Base-by-base conservation (phyloP, 2,888 invertebrate species). In the Spodoptera picta region DNA sequence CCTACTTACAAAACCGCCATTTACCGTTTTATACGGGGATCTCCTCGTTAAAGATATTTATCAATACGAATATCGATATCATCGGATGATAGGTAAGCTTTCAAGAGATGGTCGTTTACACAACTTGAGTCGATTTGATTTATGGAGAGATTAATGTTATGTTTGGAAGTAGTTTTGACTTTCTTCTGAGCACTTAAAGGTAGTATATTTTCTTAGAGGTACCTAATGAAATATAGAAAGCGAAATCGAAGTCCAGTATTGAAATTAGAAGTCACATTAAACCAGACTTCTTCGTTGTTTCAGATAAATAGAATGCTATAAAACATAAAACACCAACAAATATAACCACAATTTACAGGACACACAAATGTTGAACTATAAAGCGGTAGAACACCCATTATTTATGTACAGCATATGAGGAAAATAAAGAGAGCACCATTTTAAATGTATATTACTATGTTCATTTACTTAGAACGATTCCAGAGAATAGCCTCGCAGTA, bases 1-100 rank as follows among this genome's bases (percentile, higher is more conserved):
- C 88, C 88, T 79, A 88, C 81, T 89, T 89, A 80, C 78, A 69
- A 76, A 79, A 76, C 73, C 75, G 62, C 82, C 83, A 84, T 84
- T 85, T 85, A 84, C 84, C 81, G 85, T 85, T 83, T 82, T 81
- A 81, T 80, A 76, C 57, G 54, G 55, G 56, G 60, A 57, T 67
- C 67, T 66, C 78, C 70, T 69, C 72, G 69, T 73, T 75, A 69
- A 49, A 68, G 74, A 74, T 77, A 67, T 73, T 36, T 76, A 80
- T 76, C 77, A 66, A 61, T 58, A 60, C 53, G 57, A 64, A 65
- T 61, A 64, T 58, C 65, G 75, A 77, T 76, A 69, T 57, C 65
- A 63, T 48, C 24, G 36, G n/a, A 54, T 66, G 57, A 67, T 61
- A 68, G 43, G 54, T 60, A 57, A 52, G 55, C 58, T 65, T 60